Evolutionary conservation across 1,140 invertebrate species (phyloP).

Genomic region (Drosophila mayri): DNA sequence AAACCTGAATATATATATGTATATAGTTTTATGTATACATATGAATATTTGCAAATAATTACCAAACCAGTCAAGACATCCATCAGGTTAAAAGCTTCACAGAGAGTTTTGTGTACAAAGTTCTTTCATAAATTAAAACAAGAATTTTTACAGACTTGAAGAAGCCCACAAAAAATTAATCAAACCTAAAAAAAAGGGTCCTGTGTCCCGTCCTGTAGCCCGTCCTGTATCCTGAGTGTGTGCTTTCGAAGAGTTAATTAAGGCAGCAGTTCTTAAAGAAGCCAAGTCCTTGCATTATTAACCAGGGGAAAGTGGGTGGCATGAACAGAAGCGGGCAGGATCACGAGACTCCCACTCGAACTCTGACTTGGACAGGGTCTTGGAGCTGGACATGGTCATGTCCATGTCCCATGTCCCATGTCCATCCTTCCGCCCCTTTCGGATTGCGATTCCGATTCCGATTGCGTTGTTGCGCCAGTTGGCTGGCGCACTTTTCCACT

Average conservation of each 20-base stretch:
- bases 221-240: background rate
- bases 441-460: constrained; percentile 1
- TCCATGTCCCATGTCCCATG: background rate
- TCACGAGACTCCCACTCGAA: background rate
- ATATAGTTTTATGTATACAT: background rate
- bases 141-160: background rate
- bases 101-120: background rate
- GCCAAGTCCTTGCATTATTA: constrained; percentile 5
- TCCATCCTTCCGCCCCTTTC: constrained; percentile 29
- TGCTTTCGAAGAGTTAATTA: background rate
- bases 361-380: background rate
- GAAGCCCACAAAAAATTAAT: background rate
- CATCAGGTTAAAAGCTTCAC: background rate
- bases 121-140: background rate
- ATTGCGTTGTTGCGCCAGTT: constrained; percentile 38
- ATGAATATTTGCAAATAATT: constrained; percentile 4
- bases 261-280: background rate
- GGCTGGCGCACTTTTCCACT: constrained; percentile 8
- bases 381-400: background rate
- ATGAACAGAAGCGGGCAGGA: no score
- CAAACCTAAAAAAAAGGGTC: background rate
- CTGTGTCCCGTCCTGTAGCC: background rate
- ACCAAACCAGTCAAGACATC: background rate
- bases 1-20: background rate
- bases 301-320: background rate